A percentile compares a stretch with the other conserved stretches of the same genome.
Conservation (phyloP, 2,888 invertebrate species). For the Drosophila lacicola region DNA sequence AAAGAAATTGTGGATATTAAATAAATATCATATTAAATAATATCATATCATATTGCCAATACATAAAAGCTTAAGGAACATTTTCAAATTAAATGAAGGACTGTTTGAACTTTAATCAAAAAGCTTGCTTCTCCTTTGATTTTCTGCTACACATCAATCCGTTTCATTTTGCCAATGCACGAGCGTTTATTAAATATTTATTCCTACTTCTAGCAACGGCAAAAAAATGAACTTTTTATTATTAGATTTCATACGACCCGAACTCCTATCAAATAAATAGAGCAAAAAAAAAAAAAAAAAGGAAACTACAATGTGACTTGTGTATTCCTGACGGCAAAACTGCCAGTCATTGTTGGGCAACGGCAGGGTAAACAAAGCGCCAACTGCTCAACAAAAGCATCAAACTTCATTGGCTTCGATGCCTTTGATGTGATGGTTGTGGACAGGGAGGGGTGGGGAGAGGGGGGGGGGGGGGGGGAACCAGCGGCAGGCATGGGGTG, state of each 20-base stretch:
- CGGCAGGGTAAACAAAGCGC: constrained; percentile 35
- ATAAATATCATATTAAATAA: no score
- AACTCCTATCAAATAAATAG: not conserved
- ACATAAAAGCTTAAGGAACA: no score
- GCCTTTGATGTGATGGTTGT: constrained; percentile 26
- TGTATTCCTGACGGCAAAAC: constrained; percentile 8
- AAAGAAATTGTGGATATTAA: no score
- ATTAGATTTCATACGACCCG: constrained; percentile 15
- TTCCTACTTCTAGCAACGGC: not conserved
- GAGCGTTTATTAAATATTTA: constrained; percentile 11
- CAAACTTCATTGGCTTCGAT: constrained; percentile 63
- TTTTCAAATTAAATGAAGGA: no score
- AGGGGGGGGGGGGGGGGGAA: no score
- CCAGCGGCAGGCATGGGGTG: not conserved
- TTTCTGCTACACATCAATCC: no score
- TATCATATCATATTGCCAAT: no score
- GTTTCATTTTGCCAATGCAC: no score
- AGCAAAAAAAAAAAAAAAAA: not conserved
- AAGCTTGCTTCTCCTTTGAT: no score
- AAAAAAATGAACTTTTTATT: constrained; percentile 8
- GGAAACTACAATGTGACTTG: not conserved
- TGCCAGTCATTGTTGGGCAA: constrained; percentile 25
- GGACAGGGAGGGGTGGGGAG: not conserved
- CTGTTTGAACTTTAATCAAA: no score
- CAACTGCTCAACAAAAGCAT: constrained; percentile 48